Base-by-base conservation (phyloP, 2,797 vertebrate genomes). In the Australoheros facetus region DNA sequence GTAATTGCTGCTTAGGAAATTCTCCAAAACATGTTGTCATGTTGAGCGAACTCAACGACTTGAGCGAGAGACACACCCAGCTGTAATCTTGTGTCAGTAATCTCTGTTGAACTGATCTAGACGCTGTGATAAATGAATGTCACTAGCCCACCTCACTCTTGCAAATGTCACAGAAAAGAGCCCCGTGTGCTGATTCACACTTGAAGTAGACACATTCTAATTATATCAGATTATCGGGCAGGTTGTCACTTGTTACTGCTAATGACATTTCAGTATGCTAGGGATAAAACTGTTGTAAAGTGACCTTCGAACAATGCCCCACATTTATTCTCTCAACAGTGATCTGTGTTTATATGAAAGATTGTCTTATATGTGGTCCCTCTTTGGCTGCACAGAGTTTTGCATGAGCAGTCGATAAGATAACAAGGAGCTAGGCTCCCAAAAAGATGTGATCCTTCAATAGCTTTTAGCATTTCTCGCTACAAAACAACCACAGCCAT, bases 231-330 rank as follows among this genome's bases (percentile, higher is more conserved):
- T 69, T 69, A 19, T 69, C 3, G 26, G 64, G 17, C 6, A 13
- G 30, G 45, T 53, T 19, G n/a, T 59, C 75, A 53, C 75, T 62
- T 64, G 58, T 66, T 73, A 56, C 19, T 28, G 56, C 13, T 56
- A 42, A 72, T 56, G 39, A 21, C 56, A 59, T 71, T 60, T 64
- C 54, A 55, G 16, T 21, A 9, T 34, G 30, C 19, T 77, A 30
- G 4, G 17, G 9, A 21, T 39, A 10, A 56, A 34, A 64, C 11
- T 26, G 19, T 45, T 69, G 37, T 71, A 53, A 21, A 28, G n/a
- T 12, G 16, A 66, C 62, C 21, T 45, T 66, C 16, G 7, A 42
- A 48, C 42, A 66, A 30, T 48, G 39, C 28, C 8, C 16, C 21
- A 45, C 28, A 64, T 30, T 30, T 30, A 30, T 30, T 30, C 28